A percentile compares a stretch with the other conserved stretches of the same genome.
These are phyloP conservation scores for Triplophysa dalaica DNA, from an alignment of 2,113 vertebrate species.

Conservation along the genomic window DNA sequence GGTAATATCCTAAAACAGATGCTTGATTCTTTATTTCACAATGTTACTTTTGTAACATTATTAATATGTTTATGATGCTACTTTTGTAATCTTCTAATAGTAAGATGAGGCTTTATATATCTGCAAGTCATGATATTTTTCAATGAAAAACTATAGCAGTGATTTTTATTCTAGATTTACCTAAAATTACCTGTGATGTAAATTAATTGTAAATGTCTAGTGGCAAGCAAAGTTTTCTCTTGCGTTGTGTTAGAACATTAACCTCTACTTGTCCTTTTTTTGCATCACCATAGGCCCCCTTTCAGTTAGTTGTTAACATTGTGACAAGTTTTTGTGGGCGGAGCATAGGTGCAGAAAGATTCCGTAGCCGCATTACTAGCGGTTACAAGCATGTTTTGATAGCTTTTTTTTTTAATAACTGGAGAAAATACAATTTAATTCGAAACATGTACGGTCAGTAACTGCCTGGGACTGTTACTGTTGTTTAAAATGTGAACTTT, in stretches of 20 bases:
- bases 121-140: background rate
- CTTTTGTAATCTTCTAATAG: background rate
- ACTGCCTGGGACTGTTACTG: too few species aligned
- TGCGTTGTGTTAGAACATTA: background rate
- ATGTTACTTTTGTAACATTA: too few species aligned
- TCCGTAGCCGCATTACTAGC: too few species aligned
- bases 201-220: background rate
- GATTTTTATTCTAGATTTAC: background rate
- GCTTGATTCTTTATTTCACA: background rate
- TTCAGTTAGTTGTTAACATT: background rate
- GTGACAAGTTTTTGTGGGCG: too few species aligned
- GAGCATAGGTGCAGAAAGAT: too few species aligned
- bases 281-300: too few species aligned
- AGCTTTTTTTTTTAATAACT: too few species aligned
- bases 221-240: too few species aligned
- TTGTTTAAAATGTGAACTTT: too few species aligned
- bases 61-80: background rate
- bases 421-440: too few species aligned
- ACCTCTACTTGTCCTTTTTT: background rate
- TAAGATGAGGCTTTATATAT: background rate
- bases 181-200: background rate
- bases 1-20: background rate
- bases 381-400: too few species aligned
- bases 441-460: too few species aligned
- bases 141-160: background rate